phyloP scores from a whole-genome alignment of 2,888 invertebrate genomes.

The Pediacus dermestoides region DNA sequence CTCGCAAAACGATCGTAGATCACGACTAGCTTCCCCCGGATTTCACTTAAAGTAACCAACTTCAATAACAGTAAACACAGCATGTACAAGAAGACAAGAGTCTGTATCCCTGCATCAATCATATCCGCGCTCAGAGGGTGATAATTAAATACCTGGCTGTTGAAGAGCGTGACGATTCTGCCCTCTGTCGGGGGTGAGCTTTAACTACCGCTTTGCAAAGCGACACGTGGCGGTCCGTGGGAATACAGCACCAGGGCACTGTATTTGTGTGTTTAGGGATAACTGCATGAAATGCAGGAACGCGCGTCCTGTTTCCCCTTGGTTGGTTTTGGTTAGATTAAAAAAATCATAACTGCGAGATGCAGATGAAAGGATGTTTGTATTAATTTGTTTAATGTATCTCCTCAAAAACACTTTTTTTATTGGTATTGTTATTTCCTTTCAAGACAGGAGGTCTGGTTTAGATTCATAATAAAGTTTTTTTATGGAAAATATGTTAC shows the following conservation, averaged over 20 bases:
- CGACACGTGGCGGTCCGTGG: slow-evolving; percentile 12
- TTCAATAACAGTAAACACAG: no score
- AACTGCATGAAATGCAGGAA: slow-evolving; percentile 11
- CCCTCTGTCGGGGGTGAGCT: slow-evolving; percentile 23
- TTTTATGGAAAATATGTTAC: no score
- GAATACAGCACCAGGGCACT: background rate
- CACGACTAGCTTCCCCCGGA: slow-evolving; percentile 2
- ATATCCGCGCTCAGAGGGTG: slow-evolving; percentile 6
- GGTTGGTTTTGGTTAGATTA: background rate
- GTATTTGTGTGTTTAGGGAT: slow-evolving; percentile 15
- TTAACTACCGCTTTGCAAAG: slow-evolving; percentile 17
- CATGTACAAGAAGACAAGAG: no score
- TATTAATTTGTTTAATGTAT: background rate
- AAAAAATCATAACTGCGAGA: background rate
- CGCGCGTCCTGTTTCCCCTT: background rate
- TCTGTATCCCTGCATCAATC: slow-evolving; percentile 10
- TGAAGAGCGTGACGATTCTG: slow-evolving; percentile 10
- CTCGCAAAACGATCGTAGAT: slow-evolving; percentile 11
- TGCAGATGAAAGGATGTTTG: slow-evolving; percentile 4
- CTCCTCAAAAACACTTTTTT: slow-evolving; percentile 1
- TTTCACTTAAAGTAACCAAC: no score
- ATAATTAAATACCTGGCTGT: slow-evolving; percentile 13
- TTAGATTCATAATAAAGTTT: background rate
- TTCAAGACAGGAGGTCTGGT: no score
- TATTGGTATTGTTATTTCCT: no score